Conservation (phyloP, 2,888 invertebrate genomes). For the Druceiella hillmani region DNA sequence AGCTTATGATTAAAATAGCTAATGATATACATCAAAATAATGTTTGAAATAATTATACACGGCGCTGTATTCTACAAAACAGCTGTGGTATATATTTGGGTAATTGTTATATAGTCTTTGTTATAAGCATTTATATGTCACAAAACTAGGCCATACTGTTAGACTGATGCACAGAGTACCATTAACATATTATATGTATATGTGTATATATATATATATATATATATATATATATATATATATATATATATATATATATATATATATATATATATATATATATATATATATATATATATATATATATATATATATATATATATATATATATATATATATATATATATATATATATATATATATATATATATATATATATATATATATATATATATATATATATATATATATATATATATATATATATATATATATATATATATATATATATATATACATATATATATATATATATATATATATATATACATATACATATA, state of each 20-base stretch:
- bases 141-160: too few relatives aligned
- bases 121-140: too few relatives aligned
- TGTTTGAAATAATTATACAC: too few relatives aligned
- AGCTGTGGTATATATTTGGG: too few relatives aligned
- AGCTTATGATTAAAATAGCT: too few relatives aligned
- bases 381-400: slow-evolving; percentile 4
- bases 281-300: slow-evolving; percentile 4
- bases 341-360: not conserved
- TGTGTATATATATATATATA: not conserved
- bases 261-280: not conserved
- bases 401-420: not conserved
- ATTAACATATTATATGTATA: not conserved
- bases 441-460: slow-evolving; percentile 1
- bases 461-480: not conserved
- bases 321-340: slow-evolving; percentile 4
- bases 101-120: too few relatives aligned
- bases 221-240: slow-evolving; percentile 2
- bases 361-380: not conserved
- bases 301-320: not conserved
- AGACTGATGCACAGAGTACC: too few relatives aligned
- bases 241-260: slow-evolving; percentile 2
- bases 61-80: too few relatives aligned
- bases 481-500: slow-evolving; percentile 2
- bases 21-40: too few relatives aligned
- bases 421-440: slow-evolving; percentile 2